Base-by-base conservation (phyloP, 1,140 invertebrate genomes). In the Drosophila pectinifera region DNA sequence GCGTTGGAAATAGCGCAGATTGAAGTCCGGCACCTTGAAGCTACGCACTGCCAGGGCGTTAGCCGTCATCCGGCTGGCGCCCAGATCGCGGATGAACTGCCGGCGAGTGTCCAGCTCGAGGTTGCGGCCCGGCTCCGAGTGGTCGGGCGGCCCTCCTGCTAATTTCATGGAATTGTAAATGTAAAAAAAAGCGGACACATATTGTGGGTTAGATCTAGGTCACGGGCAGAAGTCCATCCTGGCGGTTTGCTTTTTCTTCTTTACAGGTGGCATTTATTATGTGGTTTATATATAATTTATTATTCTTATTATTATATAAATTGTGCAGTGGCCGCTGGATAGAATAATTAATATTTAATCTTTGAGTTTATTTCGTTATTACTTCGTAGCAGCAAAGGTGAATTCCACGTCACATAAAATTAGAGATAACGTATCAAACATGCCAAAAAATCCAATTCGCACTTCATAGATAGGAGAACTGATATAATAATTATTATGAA, bases 141-240 rank as follows among this genome's bases (percentile, higher is more conserved):
- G 28, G 7, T 22, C 42, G 43, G 16, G 20, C 31, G 20, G 31
- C 7, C 31, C 24, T 49, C 42, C 31, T 31, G 16, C 28, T 36
- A 58, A 53, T 75, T 76, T 75, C 53, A 76, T 73, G 56, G 42
- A 49, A 75, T 73, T 46, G 58, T 22, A 76, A 22, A 49, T 53
- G 41, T 48, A 65, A 31, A 62, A 46, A 24, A 67, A 68, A 48
- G 26, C 28, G 67, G 13, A 55, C 68, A 57, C 59, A 34, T 28
- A 28, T 7, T 34, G 8, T 28, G 20, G 26, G 43, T 69, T 72
- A 72, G 48, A 61, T 26, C 41, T 38, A 39, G 20, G n/a, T 45
- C 41, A 67, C n/a, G 16, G 11, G 24, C 18, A 43, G 6, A 39
- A 20, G 39, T 24, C 22, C 42, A 65, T 42, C 31, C 41, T 31